Conservation (phyloP, 2,113 vertebrate species). For the Triplophysa dalaica region DNA sequence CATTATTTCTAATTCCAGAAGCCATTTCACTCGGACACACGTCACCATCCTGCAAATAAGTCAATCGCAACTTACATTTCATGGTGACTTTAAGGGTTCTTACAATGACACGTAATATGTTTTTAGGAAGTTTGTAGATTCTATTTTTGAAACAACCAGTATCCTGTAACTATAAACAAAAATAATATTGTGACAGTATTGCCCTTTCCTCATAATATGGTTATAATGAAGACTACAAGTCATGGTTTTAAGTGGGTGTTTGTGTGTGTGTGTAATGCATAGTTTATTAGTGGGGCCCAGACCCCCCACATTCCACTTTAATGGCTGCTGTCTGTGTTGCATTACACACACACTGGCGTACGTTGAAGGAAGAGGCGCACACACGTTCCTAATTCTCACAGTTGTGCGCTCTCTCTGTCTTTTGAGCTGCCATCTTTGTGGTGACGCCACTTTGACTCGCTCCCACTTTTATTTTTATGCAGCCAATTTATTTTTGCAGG, state of each 20-base stretch:
- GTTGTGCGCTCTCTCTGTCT: conserved; percentile 57
- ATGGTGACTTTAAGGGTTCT: too few relatives aligned
- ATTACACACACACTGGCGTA: conserved; percentile 61
- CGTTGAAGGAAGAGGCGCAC: conserved; percentile 40
- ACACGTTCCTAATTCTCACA: conserved; percentile 72
- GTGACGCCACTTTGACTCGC: conserved; percentile 76
- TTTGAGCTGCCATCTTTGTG: conserved; percentile 74
- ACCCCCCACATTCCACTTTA: conserved; percentile 69
- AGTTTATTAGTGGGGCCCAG: conserved; percentile 61
- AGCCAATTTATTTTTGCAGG: conserved; percentile 68
- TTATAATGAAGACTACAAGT: conserved; percentile 43
- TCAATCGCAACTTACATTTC: too few relatives aligned
- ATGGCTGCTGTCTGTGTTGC: conserved; percentile 67
- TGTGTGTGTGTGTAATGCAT: conserved; percentile 32
- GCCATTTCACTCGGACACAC: too few relatives aligned
- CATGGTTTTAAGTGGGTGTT: conserved; percentile 5
- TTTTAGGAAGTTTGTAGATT: too few relatives aligned
- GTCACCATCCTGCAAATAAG: too few relatives aligned
- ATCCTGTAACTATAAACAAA: not conserved
- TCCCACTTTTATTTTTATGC: conserved; percentile 74
- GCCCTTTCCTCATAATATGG: conserved; percentile 23
- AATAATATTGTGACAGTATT: not conserved
- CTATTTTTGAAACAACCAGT: not conserved
- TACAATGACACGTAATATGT: too few relatives aligned
- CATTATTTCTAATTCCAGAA: too few relatives aligned